Conservation (phyloP, 2,113 vertebrate species). For the Orycteropus afer region DNA sequence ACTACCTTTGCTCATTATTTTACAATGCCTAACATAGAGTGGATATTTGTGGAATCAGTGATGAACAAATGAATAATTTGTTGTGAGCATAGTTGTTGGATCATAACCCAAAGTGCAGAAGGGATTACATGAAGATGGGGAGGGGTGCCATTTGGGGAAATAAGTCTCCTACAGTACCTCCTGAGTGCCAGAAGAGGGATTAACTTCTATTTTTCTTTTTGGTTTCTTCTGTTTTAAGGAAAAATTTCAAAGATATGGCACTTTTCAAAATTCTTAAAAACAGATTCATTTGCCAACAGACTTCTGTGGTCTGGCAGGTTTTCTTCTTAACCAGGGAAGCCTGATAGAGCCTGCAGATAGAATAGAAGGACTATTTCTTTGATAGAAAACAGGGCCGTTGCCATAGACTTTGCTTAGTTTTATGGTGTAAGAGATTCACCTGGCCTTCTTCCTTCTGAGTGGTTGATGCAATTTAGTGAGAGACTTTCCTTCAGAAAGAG, state of each 20-base stretch:
- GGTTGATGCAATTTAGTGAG: background rate
- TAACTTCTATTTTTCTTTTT: slow-evolving; percentile 4
- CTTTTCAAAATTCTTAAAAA: slow-evolving; percentile 41
- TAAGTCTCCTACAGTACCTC: background rate
- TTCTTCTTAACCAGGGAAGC: background rate
- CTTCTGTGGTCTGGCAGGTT: background rate
- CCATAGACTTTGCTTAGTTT: background rate
- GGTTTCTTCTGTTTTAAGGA: slow-evolving; percentile 24
- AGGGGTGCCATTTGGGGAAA: background rate
- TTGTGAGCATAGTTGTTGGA: slow-evolving; percentile 11
- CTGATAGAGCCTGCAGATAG: background rate
- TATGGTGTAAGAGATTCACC: background rate
- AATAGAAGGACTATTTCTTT: background rate
- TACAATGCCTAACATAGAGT: background rate
- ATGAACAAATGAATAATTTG: slow-evolving; percentile 1
- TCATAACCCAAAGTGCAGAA: background rate
- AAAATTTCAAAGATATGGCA: slow-evolving; percentile 6
- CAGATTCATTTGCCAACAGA: slow-evolving; percentile 1
- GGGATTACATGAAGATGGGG: background rate
- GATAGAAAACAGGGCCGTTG: background rate
- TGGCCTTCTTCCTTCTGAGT: background rate
- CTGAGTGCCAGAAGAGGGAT: background rate
- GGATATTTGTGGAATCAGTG: background rate
- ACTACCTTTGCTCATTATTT: background rate
- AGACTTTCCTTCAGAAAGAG: background rate